phyloP scores from a whole-genome alignment of 2,888 invertebrate genomes.

The Drosophila mayaguana region DNA sequence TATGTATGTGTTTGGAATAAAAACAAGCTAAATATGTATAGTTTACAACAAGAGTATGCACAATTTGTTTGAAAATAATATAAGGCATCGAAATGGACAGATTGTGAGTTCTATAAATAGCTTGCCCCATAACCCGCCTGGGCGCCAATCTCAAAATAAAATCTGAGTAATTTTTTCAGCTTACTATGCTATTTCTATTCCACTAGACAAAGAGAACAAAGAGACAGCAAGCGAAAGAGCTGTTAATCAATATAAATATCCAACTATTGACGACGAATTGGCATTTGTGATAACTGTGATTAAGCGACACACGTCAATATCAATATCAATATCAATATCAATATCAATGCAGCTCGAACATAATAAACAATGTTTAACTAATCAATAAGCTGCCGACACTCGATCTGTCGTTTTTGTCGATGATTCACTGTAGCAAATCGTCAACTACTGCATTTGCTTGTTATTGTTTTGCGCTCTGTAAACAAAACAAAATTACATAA shows the following conservation, averaged over 20 bases:
- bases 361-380: constrained; percentile 40
- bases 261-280: constrained; percentile 14
- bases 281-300: constrained; percentile 19
- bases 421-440: constrained; percentile 45
- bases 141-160: constrained; percentile 52
- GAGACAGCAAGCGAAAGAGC: background rate
- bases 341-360: constrained; percentile 21
- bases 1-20: background rate
- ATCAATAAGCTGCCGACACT: constrained; percentile 33
- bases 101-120: constrained; percentile 48
- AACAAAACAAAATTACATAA: constrained; percentile 28
- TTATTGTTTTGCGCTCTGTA: background rate
- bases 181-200: constrained; percentile 6
- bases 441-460: constrained; percentile 39
- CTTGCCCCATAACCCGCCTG: constrained; percentile 52
- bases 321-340: constrained; percentile 12
- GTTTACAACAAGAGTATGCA: constrained; percentile 21
- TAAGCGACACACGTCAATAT: constrained; percentile 30
- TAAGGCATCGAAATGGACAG: constrained; percentile 37
- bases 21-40: constrained; percentile 1
- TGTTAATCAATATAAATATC: constrained; percentile 32
- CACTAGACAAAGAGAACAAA: constrained; percentile 1
- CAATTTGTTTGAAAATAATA: constrained; percentile 48
- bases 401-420: constrained; percentile 22
- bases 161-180: constrained; percentile 37